Evolutionary conservation across 2,888 invertebrate species (phyloP), one percentile per base, ranked within the genome.

Genomic region (Plebejus melissa): DNA sequence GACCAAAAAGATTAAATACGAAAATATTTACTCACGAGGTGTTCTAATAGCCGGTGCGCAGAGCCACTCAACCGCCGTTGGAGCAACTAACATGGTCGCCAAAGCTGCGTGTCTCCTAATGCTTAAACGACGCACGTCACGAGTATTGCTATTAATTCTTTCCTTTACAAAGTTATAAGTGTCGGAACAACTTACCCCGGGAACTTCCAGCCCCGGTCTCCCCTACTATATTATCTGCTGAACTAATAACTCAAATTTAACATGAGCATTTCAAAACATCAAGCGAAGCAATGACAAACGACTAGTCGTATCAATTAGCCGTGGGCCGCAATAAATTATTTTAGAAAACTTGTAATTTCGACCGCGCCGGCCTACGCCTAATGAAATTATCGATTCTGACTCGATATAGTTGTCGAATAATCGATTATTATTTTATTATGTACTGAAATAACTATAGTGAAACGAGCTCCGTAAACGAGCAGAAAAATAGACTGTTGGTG

Each of bases 261-360:
- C 41, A 70, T 41, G 65, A 32, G 11, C 65, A 65, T 65, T 70
- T 41, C 22, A 41, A 70, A 41, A 70, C 70, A 11, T 28, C 72
- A 50, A 72, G 72, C 54, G 54, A 36, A 72, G 72, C 50, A 50
- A 54, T 32, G 72, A 46, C 41, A 22, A 71, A 71, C 28, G 46
- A 32, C 13, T 22, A 32, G 32, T 54, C 11, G 32, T 50, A 50
- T 32, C 72, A 72, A 50, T 72, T 72, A 54, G 72, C 72, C 50
- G 28, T 28, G 28, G 72, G 72, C 72, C 32, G 32, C 13, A 80
- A 85, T 88, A 87, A 88, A 88, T 89, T 84, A 83, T 80, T 80
- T 80, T 81, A 82, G 82, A 85, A 86, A 88, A 87, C 81, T 83
- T 80, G 85, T 82, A 83, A 85, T 86, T 87, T 87, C 83, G 80